Base-by-base conservation (phyloP, 1,140 invertebrate species). In the Aphidius gifuensis region DNA sequence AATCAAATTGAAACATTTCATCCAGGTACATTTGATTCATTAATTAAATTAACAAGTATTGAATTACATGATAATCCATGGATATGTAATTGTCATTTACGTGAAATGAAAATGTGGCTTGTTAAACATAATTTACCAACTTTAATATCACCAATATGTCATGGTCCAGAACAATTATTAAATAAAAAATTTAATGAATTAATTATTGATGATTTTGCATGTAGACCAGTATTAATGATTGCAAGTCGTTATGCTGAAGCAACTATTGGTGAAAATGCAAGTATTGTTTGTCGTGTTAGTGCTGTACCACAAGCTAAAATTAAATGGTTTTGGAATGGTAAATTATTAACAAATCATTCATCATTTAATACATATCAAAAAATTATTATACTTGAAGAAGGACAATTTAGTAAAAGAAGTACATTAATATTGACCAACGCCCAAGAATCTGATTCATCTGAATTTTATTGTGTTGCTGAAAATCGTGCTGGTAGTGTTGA, bases 401-500 rank as follows among this genome's bases (percentile, higher is more conserved):
- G 91, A 1, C 83, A 85, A 16, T 82, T 82, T 21, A 76, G 81
- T 3, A 93, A 92, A 75, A 86, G 84, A 48, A 94, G 91, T 55
- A 86, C 85, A 5, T 82, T 98, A 50, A 85, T 95, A 39, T 84
- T 97, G 56, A 92, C 90, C 39, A 92, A 94, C 73, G 90, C 92
- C 9, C 90, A 92, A 72, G 90, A 94, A 73, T 86, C 90, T 6
- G 94, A 97, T 74, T 90, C 91, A 39, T 92, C 88, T 39, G 91
- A 93, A 68, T 97, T 97, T 80, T 90, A 90, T 69, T 97, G 95
- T 76, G 87, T 93, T 1, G 93, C 93, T 11, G 91, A 94, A 72
- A 98, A 98, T 77, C 86, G 89, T 58, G 94, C 92, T 8, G 96
- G 96, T 3, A 92, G 88, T 71, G 91, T 92, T n/a, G 91, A 94